Base-by-base conservation (phyloP, 2,113 vertebrate genomes). In the Chrysemys picta region DNA sequence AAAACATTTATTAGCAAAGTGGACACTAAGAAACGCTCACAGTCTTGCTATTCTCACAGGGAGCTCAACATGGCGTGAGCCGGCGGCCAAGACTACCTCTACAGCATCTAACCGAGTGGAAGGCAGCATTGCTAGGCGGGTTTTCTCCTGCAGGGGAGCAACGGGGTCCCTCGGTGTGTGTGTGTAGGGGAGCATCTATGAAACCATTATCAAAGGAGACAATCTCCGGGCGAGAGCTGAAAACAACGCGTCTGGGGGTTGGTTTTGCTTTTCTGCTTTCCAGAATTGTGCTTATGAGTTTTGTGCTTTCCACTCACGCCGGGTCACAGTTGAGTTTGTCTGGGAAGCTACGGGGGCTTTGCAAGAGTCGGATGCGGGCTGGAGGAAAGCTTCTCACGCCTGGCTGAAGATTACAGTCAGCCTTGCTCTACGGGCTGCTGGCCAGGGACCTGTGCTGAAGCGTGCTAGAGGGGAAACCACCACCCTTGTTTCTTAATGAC, bases 1-100 rank as follows among this genome's bases (percentile, higher is more conserved):
- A 98, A 98, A 98, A 85, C 95, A 93, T 98, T 98, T 98, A 98
- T 98, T 98, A 97, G 97, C 97, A 97, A 98, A 97, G 96, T 97
- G 96, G 97, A 96, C 96, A 94, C 98, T 97, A 98, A 97, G 96
- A 96, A 97, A 92, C 89, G 96, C 97, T 98, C 95, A 97, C 96
- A 96, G 96, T 97, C 97, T 91, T 69, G 88, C 97, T 97, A 98
- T 92, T 97, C 89, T 97, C 91, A 38, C 87, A 90, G 95, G 96
- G 94, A 95, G 94, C 93, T 95, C 1, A 47, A 87, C n/a, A 22
- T 91, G 49, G 86, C 82, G 96, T 87, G 95, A 96, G 95, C 88
- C 89, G 85, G 87, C 19, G 38, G 92, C 94, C 91, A 9, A 54
- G 95, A 94, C 94, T 87, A 93, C 96, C 92, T 93, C 84, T 93